Base-by-base conservation (phyloP, 2,113 vertebrate genomes). In the Brachirus orientalis region DNA sequence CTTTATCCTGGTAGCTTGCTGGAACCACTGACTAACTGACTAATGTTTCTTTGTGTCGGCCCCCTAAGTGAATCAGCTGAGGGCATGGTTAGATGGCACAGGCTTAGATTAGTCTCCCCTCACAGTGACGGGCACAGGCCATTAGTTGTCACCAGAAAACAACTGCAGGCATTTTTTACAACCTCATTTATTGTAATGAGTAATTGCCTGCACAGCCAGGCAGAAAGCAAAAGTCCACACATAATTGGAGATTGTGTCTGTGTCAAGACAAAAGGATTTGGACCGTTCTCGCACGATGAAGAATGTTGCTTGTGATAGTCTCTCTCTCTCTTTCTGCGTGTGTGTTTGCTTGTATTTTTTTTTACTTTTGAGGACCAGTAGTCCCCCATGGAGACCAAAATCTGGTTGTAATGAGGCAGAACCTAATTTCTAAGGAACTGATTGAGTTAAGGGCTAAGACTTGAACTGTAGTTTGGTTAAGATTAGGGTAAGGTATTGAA, bases 151-250 rank as follows among this genome's bases (percentile, higher is more conserved):
- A 67, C 1, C 7, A 64, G 55, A 66, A 84, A 64, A 66, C 14
- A 20, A 56, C 78, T 73, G 50, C 74, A 58, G 81, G 75, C 77
- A 38, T 63, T 57, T 46, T 69, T 68, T n/a, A 63, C 58, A 10
- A 50, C 73, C 57, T 77, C 71, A 58, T 80, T 85, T 74, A 57
- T 67, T 65, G 65, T 62, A 72, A 67, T 72, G 78, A 84, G 54
- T 57, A 58, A 79, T 77, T n/a, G 73, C 35, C 65, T 53, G 52
- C 77, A 55, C 65, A 64, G 48, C 46, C 12, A 8, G 60, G 68
- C 78, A 76, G 64, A 66, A 50, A 35, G 53, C 57, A 48, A 69
- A n/a, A 64, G 58, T 10, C 68, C 33, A 50, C 19, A 20, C 36
- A 10, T 59, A 67, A 62, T 38, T 54, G 48, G 63, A 59, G 57